Evolutionary conservation across 2,113 vertebrate species (phyloP).

Genomic region (Conger conger): DNA sequence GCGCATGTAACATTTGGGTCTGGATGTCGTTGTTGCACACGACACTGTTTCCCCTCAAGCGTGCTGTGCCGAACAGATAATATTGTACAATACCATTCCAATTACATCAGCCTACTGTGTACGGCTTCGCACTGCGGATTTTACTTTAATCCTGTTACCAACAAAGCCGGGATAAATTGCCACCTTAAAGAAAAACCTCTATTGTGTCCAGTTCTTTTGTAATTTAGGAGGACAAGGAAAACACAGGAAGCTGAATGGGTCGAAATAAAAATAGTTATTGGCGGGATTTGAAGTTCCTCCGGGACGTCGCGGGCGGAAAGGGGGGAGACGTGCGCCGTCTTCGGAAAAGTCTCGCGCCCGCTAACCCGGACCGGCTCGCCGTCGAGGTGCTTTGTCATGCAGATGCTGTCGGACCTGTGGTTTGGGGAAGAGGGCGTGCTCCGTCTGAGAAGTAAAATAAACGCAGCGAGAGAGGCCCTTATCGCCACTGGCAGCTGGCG

Average conservation of each 20-base stretch:
- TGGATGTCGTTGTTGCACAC: neutral
- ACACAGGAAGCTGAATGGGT: neutral
- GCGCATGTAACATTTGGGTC: neutral
- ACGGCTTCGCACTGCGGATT: neutral
- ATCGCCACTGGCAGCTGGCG: slow-evolving; percentile 27
- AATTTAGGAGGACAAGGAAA: neutral
- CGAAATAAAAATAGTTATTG: neutral
- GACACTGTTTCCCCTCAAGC: neutral
- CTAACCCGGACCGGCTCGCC: neutral
- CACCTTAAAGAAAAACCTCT: neutral
- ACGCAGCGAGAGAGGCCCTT: slow-evolving; percentile 30
- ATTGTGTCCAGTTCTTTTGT: neutral
- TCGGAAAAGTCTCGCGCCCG: neutral
- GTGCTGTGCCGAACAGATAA: neutral
- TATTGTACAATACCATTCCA: neutral
- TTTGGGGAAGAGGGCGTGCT: slow-evolving; percentile 10
- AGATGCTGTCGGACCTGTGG: slow-evolving; percentile 12
- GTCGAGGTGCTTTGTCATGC: slow-evolving; percentile 17
- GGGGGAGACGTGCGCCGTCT: neutral
- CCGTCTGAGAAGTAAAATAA: neutral
- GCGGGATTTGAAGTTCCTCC: neutral
- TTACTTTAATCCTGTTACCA: neutral
- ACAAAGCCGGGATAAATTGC: neutral
- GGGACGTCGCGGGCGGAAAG: neutral
- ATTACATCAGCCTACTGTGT: neutral